Evolutionary conservation across 2,113 vertebrate species (phyloP).

Genomic region (Boleophthalmus pectinirostris): DNA sequence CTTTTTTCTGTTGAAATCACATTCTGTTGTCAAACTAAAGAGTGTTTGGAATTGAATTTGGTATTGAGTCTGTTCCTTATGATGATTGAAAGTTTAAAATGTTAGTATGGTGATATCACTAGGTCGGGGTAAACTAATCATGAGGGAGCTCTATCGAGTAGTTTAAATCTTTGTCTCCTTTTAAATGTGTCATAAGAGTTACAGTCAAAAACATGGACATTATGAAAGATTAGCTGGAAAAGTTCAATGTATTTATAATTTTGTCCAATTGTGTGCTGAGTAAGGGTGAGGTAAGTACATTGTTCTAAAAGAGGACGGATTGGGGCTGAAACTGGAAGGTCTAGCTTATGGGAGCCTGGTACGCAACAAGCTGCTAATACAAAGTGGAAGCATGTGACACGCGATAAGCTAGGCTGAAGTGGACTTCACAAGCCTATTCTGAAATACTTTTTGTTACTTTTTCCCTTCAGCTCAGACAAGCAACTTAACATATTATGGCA

Average conservation of each 20-base stretch:
- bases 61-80: too few relatives aligned
- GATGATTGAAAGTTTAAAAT: too few relatives aligned
- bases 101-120: too few relatives aligned
- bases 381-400: constrained; percentile 81
- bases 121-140: too few relatives aligned
- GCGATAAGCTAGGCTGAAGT: constrained; percentile 58
- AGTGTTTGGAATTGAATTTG: too few relatives aligned
- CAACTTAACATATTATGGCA: constrained; percentile 69
- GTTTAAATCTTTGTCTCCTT: too few relatives aligned
- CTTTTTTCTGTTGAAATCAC: too few relatives aligned
- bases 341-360: constrained; percentile 67
- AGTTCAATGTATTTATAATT: background rate
- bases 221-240: too few relatives aligned
- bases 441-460: constrained; percentile 31
- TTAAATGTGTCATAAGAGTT: too few relatives aligned
- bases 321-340: constrained; percentile 71
- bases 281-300: constrained; percentile 21
- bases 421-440: constrained; percentile 48
- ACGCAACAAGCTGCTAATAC: constrained; percentile 68
- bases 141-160: too few relatives aligned
- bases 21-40: too few relatives aligned
- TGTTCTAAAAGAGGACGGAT: constrained; percentile 38
- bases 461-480: constrained; percentile 66
- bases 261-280: constrained; percentile 20
- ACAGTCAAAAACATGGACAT: too few relatives aligned